phyloP scores from a whole-genome alignment of 2,888 invertebrate genomes.

The Allophyes oxyacanthae region DNA sequence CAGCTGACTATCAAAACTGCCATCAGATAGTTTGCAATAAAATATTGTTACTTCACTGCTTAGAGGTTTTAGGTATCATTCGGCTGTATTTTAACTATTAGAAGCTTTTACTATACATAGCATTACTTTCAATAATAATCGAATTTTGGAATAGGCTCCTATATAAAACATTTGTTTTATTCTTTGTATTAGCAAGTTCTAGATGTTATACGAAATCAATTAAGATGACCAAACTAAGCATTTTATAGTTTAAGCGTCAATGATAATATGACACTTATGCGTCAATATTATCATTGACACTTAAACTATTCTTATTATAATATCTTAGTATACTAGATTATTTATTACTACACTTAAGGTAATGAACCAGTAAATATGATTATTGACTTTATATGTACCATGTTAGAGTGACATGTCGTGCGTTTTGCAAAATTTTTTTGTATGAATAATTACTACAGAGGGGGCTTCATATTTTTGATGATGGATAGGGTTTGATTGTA shows the following conservation, averaged over 20 bases:
- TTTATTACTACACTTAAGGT: constrained; percentile 26
- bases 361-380: constrained; percentile 45
- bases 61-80: constrained; percentile 6
- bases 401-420: constrained; percentile 33
- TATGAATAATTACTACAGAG: background rate
- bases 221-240: no score
- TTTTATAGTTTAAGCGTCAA: no score
- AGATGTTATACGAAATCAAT: background rate
- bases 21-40: constrained; percentile 31
- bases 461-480: constrained; percentile 2
- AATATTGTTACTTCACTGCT: constrained; percentile 26
- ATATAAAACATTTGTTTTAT: background rate
- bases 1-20: constrained; percentile 50
- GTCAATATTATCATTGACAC: no score
- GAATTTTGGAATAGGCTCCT: no score
- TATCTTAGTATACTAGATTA: no score
- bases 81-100: background rate
- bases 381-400: constrained; percentile 18
- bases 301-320: no score
- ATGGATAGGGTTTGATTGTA: constrained; percentile 19
- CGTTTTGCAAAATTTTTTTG: constrained; percentile 1
- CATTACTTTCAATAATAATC: no score
- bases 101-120: no score
- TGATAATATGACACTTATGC: no score
- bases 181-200: background rate